Conservation (phyloP, 2,113 vertebrate genomes). For the Felis catus region F.catus_Fca126_mat1.0 CM031420.1:8775501-8776000, state of each 20-base stretch:
- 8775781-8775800: background rate
- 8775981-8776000: background rate
- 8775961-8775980: background rate
- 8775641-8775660: background rate
- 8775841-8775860: background rate
- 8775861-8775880: background rate
- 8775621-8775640: background rate
- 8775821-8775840: background rate
- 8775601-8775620: background rate
- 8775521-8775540: background rate
- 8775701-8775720: background rate
- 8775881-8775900: background rate
- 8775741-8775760: background rate
- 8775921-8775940: background rate
- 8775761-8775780: background rate
- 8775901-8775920: rapidly evolving
- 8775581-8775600: background rate
- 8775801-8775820: background rate
- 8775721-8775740: background rate
- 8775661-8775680: background rate
- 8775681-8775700: background rate
- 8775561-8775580: background rate
- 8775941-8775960: background rate
- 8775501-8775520: background rate
- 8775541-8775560: background rate